These are phyloP conservation scores for Plemyria rubiginata DNA, from an alignment of 2,888 invertebrate genomes.

Conservation along the genomic window DNA sequence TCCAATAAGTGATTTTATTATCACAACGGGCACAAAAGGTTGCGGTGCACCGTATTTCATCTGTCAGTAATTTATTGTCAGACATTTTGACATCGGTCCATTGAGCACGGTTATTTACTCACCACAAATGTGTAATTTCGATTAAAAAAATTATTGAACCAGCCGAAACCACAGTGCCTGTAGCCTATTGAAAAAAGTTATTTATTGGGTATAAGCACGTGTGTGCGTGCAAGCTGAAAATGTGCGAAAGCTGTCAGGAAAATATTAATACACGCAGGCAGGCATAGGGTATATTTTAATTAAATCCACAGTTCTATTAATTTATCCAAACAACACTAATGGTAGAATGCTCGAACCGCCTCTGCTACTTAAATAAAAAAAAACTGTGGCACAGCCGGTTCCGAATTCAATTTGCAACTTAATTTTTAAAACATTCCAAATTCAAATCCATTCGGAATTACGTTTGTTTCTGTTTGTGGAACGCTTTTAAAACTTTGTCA, in stretches of 20 bases:
- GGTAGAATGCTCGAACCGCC: constrained; percentile 15
- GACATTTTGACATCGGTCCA: constrained; percentile 59
- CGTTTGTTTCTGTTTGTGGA: constrained; percentile 37
- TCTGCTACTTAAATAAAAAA: constrained; percentile 23
- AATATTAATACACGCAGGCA: neutral
- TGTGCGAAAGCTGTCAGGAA: constrained; percentile 3
- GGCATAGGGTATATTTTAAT: constrained; percentile 4
- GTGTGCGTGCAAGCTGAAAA: neutral
- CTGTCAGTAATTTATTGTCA: constrained; percentile 64
- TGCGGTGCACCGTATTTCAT: constrained; percentile 55
- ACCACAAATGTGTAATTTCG: constrained; percentile 31
- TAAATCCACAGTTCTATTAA: constrained; percentile 11
- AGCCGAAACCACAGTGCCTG: neutral
- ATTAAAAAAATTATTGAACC: constrained; percentile 13
- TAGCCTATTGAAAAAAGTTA: neutral
- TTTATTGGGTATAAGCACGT: neutral
- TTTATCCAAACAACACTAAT: constrained; percentile 11
- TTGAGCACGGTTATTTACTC: constrained; percentile 59
- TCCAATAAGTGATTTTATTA: constrained; percentile 9
- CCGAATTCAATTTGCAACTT: constrained; percentile 36
- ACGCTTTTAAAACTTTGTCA: constrained; percentile 43
- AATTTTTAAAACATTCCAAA: constrained; percentile 39
- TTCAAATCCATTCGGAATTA: constrained; percentile 39
- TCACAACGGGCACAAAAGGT: constrained; percentile 16
- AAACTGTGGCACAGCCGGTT: constrained; percentile 27